These are phyloP conservation scores for Lithobates pipiens DNA, from an alignment of 2,797 vertebrate genomes.

Conservation along the genomic window DNA sequence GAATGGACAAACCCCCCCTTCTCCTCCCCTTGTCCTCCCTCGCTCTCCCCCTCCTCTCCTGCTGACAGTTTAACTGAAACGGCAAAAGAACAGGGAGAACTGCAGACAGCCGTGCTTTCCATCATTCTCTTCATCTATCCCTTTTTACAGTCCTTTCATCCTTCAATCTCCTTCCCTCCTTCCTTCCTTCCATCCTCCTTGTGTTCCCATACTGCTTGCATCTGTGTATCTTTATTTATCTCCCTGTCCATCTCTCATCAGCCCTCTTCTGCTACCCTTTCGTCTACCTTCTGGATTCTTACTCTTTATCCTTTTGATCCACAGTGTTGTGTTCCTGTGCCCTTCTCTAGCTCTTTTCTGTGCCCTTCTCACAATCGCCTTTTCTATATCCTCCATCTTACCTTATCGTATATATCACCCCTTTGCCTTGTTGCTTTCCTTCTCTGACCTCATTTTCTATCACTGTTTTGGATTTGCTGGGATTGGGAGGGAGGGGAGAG, in stretches of 20 bases:
- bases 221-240: slow-evolving; percentile 3
- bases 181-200: background rate
- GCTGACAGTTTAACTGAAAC: slow-evolving; percentile 61
- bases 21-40: slow-evolving; percentile 46
- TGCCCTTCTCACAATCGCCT: slow-evolving; percentile 15
- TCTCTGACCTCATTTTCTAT: background rate
- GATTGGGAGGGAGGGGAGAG: slow-evolving; percentile 57
- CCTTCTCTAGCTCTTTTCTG: slow-evolving; percentile 6
- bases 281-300: background rate
- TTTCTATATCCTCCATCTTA: background rate
- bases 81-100: slow-evolving; percentile 61
- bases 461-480: slow-evolving; percentile 23
- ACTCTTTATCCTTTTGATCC: slow-evolving; percentile 26
- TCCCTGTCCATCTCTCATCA: background rate
- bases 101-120: slow-evolving; percentile 51
- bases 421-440: slow-evolving; percentile 30
- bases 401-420: background rate
- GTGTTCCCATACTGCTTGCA: slow-evolving; percentile 1
- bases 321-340: background rate
- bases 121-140: slow-evolving; percentile 30
- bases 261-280: slow-evolving; percentile 19
- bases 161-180: slow-evolving; percentile 2
- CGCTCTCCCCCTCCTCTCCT: slow-evolving; percentile 50
- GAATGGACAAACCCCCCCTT: slow-evolving; percentile 54
- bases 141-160: slow-evolving; percentile 6